Percentiles rank a stretch among this genome's conserved stretches.
These are phyloP conservation scores for Trachelus stipa DNA, from an alignment of 2,888 invertebrate genomes.

Conservation along the genomic window DNA sequence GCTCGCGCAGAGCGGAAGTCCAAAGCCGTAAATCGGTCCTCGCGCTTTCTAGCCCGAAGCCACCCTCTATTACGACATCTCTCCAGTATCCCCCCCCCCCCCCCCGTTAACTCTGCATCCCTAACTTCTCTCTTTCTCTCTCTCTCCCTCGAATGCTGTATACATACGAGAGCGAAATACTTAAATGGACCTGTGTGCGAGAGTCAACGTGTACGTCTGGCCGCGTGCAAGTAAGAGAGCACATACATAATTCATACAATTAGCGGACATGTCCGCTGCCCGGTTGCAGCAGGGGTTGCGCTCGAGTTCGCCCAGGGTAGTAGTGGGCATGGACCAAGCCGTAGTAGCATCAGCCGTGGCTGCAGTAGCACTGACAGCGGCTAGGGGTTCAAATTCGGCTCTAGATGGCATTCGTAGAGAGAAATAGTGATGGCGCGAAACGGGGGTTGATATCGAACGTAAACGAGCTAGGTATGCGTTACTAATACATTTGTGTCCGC, in stretches of 20 bases:
- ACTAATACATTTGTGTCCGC: not conserved
- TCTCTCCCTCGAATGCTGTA: not conserved
- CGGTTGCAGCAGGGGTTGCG: constrained; percentile 10
- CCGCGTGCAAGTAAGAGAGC: constrained; percentile 45
- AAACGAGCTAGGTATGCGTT: constrained; percentile 1
- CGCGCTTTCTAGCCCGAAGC: constrained; percentile 31
- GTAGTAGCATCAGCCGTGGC: not conserved
- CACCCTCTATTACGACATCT: constrained; percentile 7
- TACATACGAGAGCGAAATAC: not conserved
- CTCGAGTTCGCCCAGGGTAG: not conserved
- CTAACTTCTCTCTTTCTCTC: not conserved
- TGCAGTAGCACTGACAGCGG: not conserved
- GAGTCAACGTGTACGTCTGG: constrained; percentile 10
- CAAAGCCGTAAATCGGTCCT: constrained; percentile 58
- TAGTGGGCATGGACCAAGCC: not conserved
- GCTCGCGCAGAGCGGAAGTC: constrained; percentile 58
- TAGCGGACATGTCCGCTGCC: constrained; percentile 45
- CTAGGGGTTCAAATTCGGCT: not conserved
- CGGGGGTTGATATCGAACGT: not conserved
- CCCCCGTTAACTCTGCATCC: constrained; percentile 17
- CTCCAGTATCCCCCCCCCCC: not conserved
- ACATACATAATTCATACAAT: constrained; percentile 60
- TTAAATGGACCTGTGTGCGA: not conserved
- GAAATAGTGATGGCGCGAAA: not conserved
- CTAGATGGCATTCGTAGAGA: not conserved